phyloP scores from a whole-genome alignment of 1,140 invertebrate genomes.

The Tetragnatha versicolor region DNA sequence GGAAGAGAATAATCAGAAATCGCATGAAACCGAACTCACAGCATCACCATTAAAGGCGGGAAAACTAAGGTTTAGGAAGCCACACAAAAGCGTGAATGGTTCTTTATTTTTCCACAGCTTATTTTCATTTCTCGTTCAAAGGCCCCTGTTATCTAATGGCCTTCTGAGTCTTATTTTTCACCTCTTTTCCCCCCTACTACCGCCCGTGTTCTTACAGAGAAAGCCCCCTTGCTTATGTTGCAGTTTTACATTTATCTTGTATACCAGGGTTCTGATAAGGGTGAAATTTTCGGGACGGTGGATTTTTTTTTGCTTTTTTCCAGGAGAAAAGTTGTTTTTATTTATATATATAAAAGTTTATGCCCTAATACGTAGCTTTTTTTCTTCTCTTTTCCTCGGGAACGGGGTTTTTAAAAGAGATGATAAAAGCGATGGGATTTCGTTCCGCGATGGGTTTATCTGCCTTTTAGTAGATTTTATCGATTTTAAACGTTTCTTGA shows the following conservation, averaged over 20 bases:
- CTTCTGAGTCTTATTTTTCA: slow-evolving; percentile 1
- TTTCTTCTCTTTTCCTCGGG: no score
- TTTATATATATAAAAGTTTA: slow-evolving; percentile 32
- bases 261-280: slow-evolving; percentile 18
- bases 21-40: neutral
- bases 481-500: no score
- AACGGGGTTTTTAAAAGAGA: no score
- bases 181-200: neutral
- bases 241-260: slow-evolving; percentile 24
- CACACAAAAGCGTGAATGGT: slow-evolving; percentile 25
- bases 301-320: slow-evolving; percentile 8
- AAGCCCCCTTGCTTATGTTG: neutral
- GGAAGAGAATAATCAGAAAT: slow-evolving; percentile 5
- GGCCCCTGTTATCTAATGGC: slow-evolving; percentile 16
- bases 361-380: slow-evolving; percentile 15
- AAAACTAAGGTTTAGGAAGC: no score
- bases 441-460: no score
- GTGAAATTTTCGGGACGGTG: slow-evolving; percentile 1
- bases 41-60: slow-evolving; percentile 9
- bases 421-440: no score
- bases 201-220: neutral
- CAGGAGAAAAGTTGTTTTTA: slow-evolving; percentile 16
- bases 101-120: neutral
- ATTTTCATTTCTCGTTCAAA: slow-evolving; percentile 16
- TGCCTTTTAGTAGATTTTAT: no score